Evolutionary conservation across 2,888 invertebrate species (phyloP).

Genomic region (Rhamnusium bicolor): DNA sequence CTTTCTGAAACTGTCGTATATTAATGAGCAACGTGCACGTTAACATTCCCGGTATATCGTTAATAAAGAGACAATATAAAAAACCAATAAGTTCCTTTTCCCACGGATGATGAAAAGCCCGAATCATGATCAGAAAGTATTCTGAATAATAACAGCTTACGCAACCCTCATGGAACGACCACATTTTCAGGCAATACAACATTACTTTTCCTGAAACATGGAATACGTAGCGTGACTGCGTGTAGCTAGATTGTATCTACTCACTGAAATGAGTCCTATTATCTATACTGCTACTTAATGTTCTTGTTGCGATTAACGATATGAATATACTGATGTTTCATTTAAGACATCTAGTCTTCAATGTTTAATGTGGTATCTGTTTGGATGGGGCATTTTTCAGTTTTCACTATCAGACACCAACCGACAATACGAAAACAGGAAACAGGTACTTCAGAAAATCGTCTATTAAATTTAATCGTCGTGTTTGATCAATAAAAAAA

Average conservation of each 20-base stretch:
- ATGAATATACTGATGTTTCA: constrained; percentile 31
- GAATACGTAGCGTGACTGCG: constrained; percentile 23
- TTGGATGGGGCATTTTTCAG: background rate
- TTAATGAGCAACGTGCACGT: too few relatives aligned
- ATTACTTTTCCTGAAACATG: background rate
- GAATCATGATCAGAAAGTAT: background rate
- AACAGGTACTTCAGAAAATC: background rate
- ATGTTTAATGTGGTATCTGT: background rate
- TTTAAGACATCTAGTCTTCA: constrained; percentile 10
- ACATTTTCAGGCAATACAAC: background rate
- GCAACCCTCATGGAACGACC: background rate
- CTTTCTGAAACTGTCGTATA: too few relatives aligned
- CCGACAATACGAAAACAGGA: background rate
- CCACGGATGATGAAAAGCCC: background rate
- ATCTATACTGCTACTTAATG: constrained; percentile 25
- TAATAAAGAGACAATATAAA: too few relatives aligned
- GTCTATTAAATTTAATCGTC: background rate
- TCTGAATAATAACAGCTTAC: background rate
- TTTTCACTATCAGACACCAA: background rate
- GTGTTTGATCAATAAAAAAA: background rate
- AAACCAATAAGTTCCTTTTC: too few relatives aligned
- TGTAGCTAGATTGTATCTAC: constrained; percentile 21
- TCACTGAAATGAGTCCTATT: constrained; percentile 29
- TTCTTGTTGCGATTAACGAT: constrained; percentile 21
- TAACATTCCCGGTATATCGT: too few relatives aligned